A percentile compares a stretch with the other conserved stretches of the same genome.
These are phyloP conservation scores for Nephrotoma guestfalica DNA, from an alignment of 2,888 invertebrate species.

Conservation along the genomic window DNA sequence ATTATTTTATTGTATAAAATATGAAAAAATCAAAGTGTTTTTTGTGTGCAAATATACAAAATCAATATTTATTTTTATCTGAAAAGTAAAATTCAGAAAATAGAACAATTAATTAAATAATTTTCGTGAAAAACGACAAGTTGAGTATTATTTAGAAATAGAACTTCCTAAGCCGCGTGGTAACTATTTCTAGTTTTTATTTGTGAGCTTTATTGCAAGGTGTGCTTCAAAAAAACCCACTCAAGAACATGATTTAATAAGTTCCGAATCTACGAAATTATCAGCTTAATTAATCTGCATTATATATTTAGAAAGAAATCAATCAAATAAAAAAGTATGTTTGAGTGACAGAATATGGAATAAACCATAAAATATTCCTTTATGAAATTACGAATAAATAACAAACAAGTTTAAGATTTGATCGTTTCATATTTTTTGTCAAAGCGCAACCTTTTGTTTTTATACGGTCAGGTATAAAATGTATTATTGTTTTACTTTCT, in stretches of 20 bases:
- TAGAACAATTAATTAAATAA: not conserved
- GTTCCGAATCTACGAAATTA: not conserved
- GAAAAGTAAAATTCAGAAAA: not conserved
- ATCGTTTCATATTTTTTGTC: not conserved
- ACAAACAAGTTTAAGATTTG: not conserved
- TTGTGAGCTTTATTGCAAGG: not conserved
- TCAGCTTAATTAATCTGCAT: not conserved
- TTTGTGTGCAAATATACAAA: not conserved
- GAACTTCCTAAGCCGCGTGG: not conserved
- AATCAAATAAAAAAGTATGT: not conserved
- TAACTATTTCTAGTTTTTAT: not conserved
- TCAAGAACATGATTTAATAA: not conserved
- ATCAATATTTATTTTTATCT: not conserved
- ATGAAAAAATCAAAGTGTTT: not conserved
- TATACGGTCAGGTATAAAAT: not conserved
- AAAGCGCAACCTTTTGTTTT: not conserved
- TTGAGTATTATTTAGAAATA: not conserved
- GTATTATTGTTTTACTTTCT: no score
- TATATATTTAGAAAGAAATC: not conserved
- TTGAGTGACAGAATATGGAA: not conserved
- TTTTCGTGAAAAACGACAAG: not conserved
- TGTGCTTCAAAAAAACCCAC: not conserved
- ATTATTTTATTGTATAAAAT: not conserved
- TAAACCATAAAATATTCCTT: not conserved
- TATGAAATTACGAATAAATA: not conserved